These are phyloP conservation scores for Aleiodes alternator DNA, from an alignment of 2,888 invertebrate genomes.

Conservation along the genomic window DNA sequence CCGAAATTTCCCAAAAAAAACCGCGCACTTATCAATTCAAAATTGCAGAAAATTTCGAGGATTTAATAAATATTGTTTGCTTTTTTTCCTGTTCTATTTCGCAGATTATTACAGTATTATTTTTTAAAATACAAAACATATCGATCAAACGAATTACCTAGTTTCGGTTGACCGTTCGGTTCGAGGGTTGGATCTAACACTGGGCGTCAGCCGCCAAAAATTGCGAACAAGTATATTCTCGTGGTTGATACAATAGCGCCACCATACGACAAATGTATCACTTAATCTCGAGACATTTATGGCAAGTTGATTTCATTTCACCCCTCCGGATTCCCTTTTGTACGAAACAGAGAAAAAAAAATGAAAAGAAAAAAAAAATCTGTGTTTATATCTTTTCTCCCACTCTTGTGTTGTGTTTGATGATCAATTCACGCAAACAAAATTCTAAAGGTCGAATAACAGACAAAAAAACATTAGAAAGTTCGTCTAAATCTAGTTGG, in stretches of 20 bases:
- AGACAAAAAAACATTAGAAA: neutral
- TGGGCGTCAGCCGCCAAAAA: constrained; percentile 72
- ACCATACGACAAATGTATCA: constrained; percentile 57
- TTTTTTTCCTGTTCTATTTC: neutral
- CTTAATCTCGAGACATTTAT: constrained; percentile 70
- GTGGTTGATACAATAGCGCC: constrained; percentile 68
- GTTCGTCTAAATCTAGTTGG: no score
- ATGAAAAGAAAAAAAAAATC: constrained; percentile 7
- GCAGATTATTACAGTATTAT: neutral
- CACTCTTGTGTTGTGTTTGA: neutral
- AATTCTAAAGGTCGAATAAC: constrained; percentile 16
- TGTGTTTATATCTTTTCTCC: constrained; percentile 23
- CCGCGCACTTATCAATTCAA: constrained; percentile 21
- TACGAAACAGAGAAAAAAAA: constrained; percentile 44
- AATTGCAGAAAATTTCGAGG: no score
- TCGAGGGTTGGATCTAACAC: constrained; percentile 75
- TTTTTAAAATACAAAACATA: neutral
- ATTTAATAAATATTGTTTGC: neutral
- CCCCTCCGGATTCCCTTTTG: constrained; percentile 35
- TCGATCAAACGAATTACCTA: constrained; percentile 67
- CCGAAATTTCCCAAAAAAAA: no score
- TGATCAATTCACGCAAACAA: neutral
- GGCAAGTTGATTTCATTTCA: constrained; percentile 70
- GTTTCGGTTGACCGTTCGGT: constrained; percentile 75
- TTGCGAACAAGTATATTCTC: constrained; percentile 72